Conservation (phyloP, 2,888 invertebrate genomes). For the Ectemnius cavifrons region DNA sequence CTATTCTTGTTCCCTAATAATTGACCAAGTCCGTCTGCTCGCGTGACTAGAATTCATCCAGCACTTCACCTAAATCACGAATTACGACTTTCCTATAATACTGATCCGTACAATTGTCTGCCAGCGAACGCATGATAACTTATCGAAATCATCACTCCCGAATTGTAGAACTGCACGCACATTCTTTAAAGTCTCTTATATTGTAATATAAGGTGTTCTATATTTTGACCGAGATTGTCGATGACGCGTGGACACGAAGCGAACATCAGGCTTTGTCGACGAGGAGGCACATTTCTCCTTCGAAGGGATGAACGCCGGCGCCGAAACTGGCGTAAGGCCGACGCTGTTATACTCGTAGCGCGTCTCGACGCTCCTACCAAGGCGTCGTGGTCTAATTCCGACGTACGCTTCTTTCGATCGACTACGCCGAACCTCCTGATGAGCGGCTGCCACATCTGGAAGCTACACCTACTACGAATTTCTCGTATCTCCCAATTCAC, state of each 20-base stretch:
- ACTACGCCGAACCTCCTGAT: conserved; percentile 32
- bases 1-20: conserved; percentile 35
- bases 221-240: too few relatives aligned
- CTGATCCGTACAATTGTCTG: too few relatives aligned
- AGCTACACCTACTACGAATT: not conserved
- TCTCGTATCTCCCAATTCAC: not conserved
- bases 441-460: conserved; percentile 8
- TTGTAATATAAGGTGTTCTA: too few relatives aligned
- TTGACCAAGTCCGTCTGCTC: conserved; percentile 4
- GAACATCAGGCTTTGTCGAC: not conserved
- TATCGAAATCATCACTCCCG: too few relatives aligned
- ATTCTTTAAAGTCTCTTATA: too few relatives aligned
- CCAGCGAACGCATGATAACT: too few relatives aligned
- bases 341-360: conserved; percentile 26
- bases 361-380: conserved; percentile 46
- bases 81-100: too few relatives aligned
- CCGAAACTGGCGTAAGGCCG: conserved; percentile 49
- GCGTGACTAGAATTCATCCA: conserved; percentile 6
- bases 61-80: too few relatives aligned
- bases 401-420: conserved; percentile 46
- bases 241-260: too few relatives aligned
- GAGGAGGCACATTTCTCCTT: conserved; percentile 25
- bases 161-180: too few relatives aligned
- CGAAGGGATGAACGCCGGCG: conserved; percentile 52
- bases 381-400: conserved; percentile 59